A percentile compares a stretch with the other conserved stretches of the same genome.
Evolutionary conservation across 30 jellyfish, hydroid and myxozoan genomes (phyloP).

Genomic region (Aurelia sp.): DNA sequence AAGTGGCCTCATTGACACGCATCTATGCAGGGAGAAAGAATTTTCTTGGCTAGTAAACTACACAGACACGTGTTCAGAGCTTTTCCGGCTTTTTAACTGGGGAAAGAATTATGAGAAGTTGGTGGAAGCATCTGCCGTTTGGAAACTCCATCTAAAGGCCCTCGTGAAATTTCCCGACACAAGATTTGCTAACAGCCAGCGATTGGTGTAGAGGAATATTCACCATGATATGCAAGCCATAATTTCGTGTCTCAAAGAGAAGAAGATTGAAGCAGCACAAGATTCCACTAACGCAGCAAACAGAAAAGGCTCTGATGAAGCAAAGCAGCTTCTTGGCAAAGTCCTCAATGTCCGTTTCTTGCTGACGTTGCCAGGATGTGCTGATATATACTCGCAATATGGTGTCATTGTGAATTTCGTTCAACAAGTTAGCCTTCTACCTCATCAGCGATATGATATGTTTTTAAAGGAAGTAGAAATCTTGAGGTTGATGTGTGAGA

Average conservation of each 20-base stretch:
- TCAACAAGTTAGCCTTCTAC: constrained; percentile 7
- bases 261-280: constrained; percentile 16
- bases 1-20: constrained; percentile 31
- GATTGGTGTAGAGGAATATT: constrained; percentile 18
- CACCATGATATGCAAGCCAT: constrained; percentile 34
- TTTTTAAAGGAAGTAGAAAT: constrained; percentile 1
- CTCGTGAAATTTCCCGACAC: constrained; percentile 26
- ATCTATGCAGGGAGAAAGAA: constrained; percentile 16
- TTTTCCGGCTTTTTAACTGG: constrained; percentile 28
- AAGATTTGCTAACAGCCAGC: constrained; percentile 3
- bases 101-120: constrained; percentile 22
- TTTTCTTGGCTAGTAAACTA: not conserved
- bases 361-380: constrained; percentile 32
- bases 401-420: constrained; percentile 19
- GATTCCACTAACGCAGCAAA: constrained; percentile 3
- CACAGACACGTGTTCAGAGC: constrained; percentile 32
- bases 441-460: constrained; percentile 18
- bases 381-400: constrained; percentile 28
- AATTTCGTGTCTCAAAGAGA: constrained; percentile 18
- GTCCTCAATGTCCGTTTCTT: constrained; percentile 17
- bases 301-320: constrained; percentile 15
- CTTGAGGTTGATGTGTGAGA: not conserved
- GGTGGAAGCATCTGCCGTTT: constrained; percentile 16
- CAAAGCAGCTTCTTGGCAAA: constrained; percentile 24
- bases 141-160: constrained; percentile 25